Evolutionary conservation across 2,113 vertebrate genomes (phyloP).

Genomic region (Ornithorhynchus anatinus): DNA sequence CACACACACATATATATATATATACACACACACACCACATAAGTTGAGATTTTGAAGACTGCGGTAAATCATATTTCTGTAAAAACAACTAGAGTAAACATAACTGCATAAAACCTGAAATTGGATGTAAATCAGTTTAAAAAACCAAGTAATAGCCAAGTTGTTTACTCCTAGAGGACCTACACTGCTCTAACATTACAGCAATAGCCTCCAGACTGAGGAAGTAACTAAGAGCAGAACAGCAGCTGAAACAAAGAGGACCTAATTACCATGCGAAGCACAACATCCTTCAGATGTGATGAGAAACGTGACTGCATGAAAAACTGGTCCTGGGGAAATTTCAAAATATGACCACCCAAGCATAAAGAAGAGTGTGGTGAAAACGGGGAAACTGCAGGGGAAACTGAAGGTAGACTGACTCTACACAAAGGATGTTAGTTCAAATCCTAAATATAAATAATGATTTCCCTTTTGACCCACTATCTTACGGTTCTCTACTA

Average conservation of each 20-base stretch:
- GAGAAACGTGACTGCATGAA: constrained; percentile 81
- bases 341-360: constrained; percentile 83
- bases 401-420: constrained; percentile 21
- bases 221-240: constrained; percentile 59
- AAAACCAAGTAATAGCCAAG: constrained; percentile 20
- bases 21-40: constrained; percentile 21
- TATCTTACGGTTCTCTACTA: constrained; percentile 35
- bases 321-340: constrained; percentile 77
- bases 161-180: constrained; percentile 56
- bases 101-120: constrained; percentile 50
- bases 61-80: constrained; percentile 41
- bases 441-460: constrained; percentile 21
- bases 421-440: constrained; percentile 45
- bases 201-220: constrained; percentile 60
- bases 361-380: constrained; percentile 71
- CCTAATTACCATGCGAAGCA: constrained; percentile 86
- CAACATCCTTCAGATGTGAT: constrained; percentile 83
- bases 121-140: constrained; percentile 52
- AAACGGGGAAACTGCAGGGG: constrained; percentile 37
- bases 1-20: neutral
- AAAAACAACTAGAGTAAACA: constrained; percentile 43
- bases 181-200: constrained; percentile 43
- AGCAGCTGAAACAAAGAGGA: constrained; percentile 82
- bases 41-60: constrained; percentile 29
- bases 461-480: neutral